Evolutionary conservation across 2,888 invertebrate genomes (phyloP).

Genomic region (Cephus nigrinus): DNA sequence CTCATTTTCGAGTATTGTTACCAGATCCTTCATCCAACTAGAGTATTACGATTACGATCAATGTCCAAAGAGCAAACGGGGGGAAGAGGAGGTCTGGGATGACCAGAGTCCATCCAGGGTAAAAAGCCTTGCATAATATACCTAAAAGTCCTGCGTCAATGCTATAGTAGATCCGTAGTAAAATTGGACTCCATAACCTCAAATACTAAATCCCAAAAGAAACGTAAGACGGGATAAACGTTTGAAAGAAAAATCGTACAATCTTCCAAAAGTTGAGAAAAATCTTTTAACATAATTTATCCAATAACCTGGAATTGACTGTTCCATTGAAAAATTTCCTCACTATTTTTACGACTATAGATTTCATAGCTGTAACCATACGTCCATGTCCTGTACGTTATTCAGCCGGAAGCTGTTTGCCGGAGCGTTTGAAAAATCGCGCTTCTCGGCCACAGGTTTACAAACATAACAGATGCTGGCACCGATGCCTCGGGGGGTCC

Average conservation of each 20-base stretch:
- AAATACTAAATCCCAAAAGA: neutral
- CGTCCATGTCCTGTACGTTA: neutral
- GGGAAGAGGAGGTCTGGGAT: neutral
- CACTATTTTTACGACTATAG: neutral
- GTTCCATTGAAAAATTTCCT: neutral
- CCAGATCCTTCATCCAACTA: slow-evolving; percentile 27
- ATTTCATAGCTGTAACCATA: neutral
- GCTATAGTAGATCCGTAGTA: neutral
- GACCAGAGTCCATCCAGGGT: neutral
- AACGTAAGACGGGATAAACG: neutral
- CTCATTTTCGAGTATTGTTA: slow-evolving; percentile 26
- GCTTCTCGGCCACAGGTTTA: slow-evolving; percentile 22
- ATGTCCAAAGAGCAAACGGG: neutral
- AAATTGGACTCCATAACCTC: neutral
- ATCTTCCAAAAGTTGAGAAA: neutral
- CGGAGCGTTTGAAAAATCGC: neutral
- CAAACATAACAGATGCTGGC: slow-evolving; percentile 32
- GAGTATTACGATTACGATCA: slow-evolving; percentile 35
- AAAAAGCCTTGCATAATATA: neutral
- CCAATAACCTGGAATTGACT: neutral
- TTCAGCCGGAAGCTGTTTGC: neutral
- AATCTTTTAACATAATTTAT: neutral
- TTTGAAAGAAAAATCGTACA: neutral
- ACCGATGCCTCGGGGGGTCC: slow-evolving; percentile 9
- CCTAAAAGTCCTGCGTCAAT: neutral